Percentiles rank a stretch among this genome's conserved stretches.
These are phyloP conservation scores for Hippopotamyrus pictus DNA, from an alignment of 2,797 vertebrate species.

Conservation along the genomic window DNA sequence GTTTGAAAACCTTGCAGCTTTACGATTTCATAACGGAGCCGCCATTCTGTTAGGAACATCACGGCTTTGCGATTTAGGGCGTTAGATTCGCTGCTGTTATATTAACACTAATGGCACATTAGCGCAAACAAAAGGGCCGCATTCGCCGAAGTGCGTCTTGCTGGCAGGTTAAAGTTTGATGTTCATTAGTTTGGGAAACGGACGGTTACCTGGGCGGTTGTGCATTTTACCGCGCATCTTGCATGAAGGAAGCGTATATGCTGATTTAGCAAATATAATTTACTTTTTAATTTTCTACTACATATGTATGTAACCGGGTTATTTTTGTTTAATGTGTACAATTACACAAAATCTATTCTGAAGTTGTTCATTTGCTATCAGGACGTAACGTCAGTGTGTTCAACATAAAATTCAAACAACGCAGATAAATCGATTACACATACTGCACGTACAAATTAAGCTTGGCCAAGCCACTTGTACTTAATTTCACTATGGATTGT, in stretches of 20 bases:
- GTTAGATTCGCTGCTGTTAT: neutral
- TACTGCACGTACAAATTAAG: too few relatives aligned
- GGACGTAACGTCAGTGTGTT: neutral
- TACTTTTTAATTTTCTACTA: neutral
- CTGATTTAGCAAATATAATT: neutral
- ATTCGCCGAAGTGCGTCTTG: neutral
- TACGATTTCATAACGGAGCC: too few relatives aligned
- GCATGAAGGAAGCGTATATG: neutral
- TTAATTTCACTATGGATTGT: neutral
- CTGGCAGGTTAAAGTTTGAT: neutral
- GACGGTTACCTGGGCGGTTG: neutral
- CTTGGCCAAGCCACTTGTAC: neutral
- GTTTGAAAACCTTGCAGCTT: neutral
- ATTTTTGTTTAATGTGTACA: neutral
- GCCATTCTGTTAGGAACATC: neutral
- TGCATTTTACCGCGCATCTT: neutral
- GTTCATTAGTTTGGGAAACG: neutral
- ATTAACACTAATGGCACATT: neutral
- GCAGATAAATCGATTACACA: neutral
- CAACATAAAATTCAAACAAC: neutral
- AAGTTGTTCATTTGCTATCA: neutral
- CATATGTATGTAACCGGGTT: neutral
- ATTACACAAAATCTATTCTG: neutral
- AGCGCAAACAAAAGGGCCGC: neutral
- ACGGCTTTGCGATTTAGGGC: neutral